phyloP scores from a whole-genome alignment of 2,113 vertebrate genomes.

The Pungitius pungitius region DNA sequence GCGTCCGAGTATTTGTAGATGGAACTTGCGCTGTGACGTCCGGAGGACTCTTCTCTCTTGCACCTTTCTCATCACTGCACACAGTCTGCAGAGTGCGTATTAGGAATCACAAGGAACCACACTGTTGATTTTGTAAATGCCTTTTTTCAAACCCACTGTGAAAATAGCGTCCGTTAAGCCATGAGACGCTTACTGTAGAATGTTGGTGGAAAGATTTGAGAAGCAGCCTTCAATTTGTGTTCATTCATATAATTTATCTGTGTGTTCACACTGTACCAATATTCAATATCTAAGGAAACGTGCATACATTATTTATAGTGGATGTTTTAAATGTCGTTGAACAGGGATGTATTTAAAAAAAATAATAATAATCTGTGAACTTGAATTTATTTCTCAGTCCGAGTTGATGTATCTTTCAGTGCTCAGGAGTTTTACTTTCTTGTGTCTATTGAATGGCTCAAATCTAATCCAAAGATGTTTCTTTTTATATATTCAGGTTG shows the following conservation, averaged over 20 bases:
- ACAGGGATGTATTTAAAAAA: constrained; percentile 48
- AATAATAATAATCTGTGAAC: constrained; percentile 23
- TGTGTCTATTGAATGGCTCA: constrained; percentile 26
- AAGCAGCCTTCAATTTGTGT: constrained; percentile 50
- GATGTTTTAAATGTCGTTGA: constrained; percentile 3
- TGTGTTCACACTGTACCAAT: constrained; percentile 24
- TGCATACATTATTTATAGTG: constrained; percentile 21
- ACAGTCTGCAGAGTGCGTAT: constrained; percentile 36
- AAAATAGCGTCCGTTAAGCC: constrained; percentile 44
- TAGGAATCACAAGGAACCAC: constrained; percentile 24
- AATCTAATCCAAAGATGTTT: constrained; percentile 56
- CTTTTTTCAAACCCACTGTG: constrained; percentile 72
- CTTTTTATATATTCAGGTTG: neutral
- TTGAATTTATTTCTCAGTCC: constrained; percentile 22
- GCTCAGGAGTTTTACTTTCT: constrained; percentile 70
- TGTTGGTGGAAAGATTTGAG: constrained; percentile 9
- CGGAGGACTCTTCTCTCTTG: constrained; percentile 19
- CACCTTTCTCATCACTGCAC: constrained; percentile 47
- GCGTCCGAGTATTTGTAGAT: constrained; percentile 24
- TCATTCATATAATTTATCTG: constrained; percentile 18
- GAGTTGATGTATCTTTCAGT: constrained; percentile 46
- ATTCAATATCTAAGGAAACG: constrained; percentile 4
- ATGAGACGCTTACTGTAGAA: constrained; percentile 34
- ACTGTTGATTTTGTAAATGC: constrained; percentile 50
- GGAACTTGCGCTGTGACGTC: constrained; percentile 15